phyloP scores from a whole-genome alignment of 2,888 invertebrate genomes.

The Hypena proboscidalis region DNA sequence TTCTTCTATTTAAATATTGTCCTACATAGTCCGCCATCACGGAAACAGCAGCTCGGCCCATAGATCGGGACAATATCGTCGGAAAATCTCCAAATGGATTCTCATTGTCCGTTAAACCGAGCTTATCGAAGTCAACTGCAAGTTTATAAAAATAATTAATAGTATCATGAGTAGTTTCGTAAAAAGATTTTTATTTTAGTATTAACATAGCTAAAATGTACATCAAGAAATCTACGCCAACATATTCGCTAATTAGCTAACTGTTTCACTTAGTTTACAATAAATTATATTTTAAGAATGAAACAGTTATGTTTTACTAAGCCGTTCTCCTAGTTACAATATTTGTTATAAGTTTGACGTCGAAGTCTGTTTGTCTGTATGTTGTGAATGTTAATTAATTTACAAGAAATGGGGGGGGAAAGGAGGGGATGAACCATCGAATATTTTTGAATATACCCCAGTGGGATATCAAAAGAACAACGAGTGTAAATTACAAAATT shows the following conservation, averaged over 20 bases:
- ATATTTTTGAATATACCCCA: too few species aligned
- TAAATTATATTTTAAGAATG: conserved; percentile 8
- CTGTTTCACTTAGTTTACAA: conserved; percentile 15
- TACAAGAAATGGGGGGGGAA: too few species aligned
- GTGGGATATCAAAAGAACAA: too few species aligned
- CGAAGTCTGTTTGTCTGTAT: too few species aligned
- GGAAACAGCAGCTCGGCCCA: conserved; percentile 90
- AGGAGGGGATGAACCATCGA: too few species aligned
- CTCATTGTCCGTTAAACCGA: conserved; percentile 95
- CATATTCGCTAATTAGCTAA: conserved; percentile 20
- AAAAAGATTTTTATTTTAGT: conserved; percentile 20
- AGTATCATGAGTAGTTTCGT: conserved; percentile 1
- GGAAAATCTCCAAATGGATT: conserved; percentile 94
- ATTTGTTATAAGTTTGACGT: too few species aligned
- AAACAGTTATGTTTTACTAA: conserved; percentile 11
- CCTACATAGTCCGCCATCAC: conserved; percentile 90
- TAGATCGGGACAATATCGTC: conserved; percentile 90
- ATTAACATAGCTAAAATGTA: conserved; percentile 9
- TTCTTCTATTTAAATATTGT: conserved; percentile 87
- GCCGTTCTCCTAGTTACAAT: neutral
- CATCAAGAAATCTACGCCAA: conserved; percentile 18
- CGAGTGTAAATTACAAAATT: too few species aligned
- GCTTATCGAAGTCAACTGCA: conserved; percentile 93
- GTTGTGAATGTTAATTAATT: too few species aligned
- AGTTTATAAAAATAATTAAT: conserved; percentile 27